phyloP scores from a whole-genome alignment of 2,888 invertebrate genomes.

The Phyllotreta striolata region DNA sequence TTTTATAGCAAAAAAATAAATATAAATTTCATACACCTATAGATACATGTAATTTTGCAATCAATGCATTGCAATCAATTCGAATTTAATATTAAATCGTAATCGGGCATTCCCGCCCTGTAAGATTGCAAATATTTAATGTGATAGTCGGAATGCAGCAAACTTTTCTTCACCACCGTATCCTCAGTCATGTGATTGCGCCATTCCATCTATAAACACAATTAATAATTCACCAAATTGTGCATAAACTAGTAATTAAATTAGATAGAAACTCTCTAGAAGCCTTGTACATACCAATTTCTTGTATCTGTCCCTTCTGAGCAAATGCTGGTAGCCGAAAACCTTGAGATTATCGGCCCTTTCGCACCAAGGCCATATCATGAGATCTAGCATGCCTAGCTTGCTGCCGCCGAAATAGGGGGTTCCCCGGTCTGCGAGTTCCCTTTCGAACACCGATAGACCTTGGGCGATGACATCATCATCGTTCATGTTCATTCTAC shows the following conservation, averaged over 20 bases:
- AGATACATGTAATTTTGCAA: background rate
- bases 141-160: slow-evolving; percentile 73
- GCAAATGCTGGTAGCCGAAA: slow-evolving; percentile 68
- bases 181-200: slow-evolving; percentile 74
- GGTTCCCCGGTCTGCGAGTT: slow-evolving; percentile 69
- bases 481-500: slow-evolving; percentile 51
- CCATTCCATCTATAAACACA: slow-evolving; percentile 70
- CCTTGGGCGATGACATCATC: slow-evolving; percentile 59
- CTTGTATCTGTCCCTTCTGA: slow-evolving; percentile 72
- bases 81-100: slow-evolving; percentile 62
- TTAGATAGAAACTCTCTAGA: too few relatives aligned
- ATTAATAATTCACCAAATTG: slow-evolving; percentile 6
- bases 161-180: slow-evolving; percentile 73
- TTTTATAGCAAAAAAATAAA: background rate
- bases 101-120: slow-evolving; percentile 72
- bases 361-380: slow-evolving; percentile 89
- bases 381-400: slow-evolving; percentile 82
- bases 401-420: slow-evolving; percentile 73
- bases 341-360: slow-evolving; percentile 69
- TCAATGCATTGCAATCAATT: slow-evolving; percentile 32
- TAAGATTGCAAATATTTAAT: slow-evolving; percentile 74
- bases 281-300: slow-evolving; percentile 72
- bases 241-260: too few relatives aligned
- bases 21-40: background rate
- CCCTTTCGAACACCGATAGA: slow-evolving; percentile 71